Evolutionary conservation across 2,888 invertebrate species (phyloP).

Genomic region (Ophioninae sp.): DNA sequence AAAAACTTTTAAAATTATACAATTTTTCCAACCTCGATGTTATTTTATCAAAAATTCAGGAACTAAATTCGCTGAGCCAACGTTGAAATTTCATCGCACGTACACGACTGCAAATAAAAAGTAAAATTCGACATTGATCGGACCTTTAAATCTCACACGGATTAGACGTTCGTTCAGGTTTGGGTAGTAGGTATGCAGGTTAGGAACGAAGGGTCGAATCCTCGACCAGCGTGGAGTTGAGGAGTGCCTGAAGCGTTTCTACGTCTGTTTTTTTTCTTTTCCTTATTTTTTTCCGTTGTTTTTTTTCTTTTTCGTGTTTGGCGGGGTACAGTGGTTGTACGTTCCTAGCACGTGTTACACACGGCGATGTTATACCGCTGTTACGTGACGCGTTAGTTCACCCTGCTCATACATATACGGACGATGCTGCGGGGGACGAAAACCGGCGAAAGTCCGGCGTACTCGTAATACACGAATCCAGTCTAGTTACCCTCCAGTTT

Average conservation of each 20-base stretch:
- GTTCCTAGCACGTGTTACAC: constrained; percentile 66
- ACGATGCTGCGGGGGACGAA: constrained; percentile 3
- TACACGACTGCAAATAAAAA: not conserved
- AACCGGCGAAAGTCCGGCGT: not conserved
- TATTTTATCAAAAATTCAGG: not conserved
- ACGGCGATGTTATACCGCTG: constrained; percentile 66
- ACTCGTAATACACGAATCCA: constrained; percentile 2
- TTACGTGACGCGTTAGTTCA: constrained; percentile 64
- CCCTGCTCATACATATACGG: constrained; percentile 24
- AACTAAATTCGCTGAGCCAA: not conserved
- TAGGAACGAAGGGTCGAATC: constrained; percentile 1
- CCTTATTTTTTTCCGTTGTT: not conserved
- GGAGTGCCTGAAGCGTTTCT: constrained; percentile 44
- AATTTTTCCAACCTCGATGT: not conserved
- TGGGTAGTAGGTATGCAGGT: constrained; percentile 20
- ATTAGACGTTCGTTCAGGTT: not conserved
- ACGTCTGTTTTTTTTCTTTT: constrained; percentile 47
- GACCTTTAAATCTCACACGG: not conserved
- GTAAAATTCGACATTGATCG: not conserved
- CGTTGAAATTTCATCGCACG: not conserved
- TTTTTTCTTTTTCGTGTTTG: not conserved
- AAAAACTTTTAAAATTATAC: no score
- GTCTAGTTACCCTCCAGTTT: not conserved
- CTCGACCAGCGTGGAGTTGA: not conserved
- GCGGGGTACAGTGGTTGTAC: constrained; percentile 59